Evolutionary conservation across 1,140 invertebrate genomes (phyloP).

Genomic region (Limonius californicus): DNA sequence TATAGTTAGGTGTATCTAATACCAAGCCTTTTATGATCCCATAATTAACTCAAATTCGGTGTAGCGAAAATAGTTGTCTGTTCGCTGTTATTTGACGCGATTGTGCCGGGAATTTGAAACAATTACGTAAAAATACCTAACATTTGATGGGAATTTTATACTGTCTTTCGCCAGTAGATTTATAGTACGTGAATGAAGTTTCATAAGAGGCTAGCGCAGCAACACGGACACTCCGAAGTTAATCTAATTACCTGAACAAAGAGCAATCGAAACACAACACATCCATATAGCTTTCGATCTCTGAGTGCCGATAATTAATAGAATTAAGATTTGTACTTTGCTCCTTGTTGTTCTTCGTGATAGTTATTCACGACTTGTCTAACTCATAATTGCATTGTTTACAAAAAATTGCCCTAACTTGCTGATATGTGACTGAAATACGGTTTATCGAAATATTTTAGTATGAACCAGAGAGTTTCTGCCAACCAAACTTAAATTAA

Average conservation of each 20-base stretch:
- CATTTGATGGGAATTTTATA: no score
- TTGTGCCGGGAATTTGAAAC: no score
- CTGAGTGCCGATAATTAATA: conserved; percentile 20
- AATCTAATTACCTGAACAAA: conserved; percentile 9
- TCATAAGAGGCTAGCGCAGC: neutral
- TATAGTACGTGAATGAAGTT: neutral
- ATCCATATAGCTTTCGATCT: conserved; percentile 14
- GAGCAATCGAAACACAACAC: conserved; percentile 14
- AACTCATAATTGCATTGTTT: conserved; percentile 10
- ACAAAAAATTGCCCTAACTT: neutral
- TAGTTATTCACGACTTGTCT: conserved; percentile 17
- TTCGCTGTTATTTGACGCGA: no score
- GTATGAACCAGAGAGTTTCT: no score
- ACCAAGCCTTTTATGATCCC: no score
- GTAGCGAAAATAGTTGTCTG: no score
- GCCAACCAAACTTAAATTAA: no score
- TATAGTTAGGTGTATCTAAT: no score
- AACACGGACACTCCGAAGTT: conserved; percentile 3
- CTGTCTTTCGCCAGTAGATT: neutral
- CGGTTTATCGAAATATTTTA: no score
- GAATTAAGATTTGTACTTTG: conserved; percentile 25
- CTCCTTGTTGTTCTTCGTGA: conserved; percentile 3
- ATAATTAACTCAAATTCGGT: no score
- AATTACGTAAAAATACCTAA: no score
- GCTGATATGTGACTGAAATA: conserved; percentile 2